Conservation (phyloP, 2,113 vertebrate species). For the Chionomys nivalis region DNA sequence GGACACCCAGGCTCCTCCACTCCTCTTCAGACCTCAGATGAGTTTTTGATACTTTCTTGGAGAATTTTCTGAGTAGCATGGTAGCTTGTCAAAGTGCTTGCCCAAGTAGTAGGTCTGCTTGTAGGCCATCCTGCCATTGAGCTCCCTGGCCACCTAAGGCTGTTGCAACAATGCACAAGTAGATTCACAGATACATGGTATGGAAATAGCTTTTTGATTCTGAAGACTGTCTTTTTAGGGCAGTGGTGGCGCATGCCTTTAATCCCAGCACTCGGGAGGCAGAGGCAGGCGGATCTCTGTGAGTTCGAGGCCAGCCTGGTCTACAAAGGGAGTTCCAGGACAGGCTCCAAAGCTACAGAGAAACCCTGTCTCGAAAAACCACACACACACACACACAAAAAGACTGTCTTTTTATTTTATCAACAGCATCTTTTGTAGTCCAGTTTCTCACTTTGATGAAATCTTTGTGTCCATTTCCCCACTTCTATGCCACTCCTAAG, state of each 20-base stretch:
- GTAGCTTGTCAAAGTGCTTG: not conserved
- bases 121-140: not conserved
- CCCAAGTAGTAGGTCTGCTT: not conserved
- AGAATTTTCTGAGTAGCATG: not conserved
- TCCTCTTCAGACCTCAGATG: not conserved
- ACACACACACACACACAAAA: no score
- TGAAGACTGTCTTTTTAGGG: not conserved
- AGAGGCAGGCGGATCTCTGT: no score
- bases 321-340: no score
- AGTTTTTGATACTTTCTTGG: not conserved
- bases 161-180: not conserved
- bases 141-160: not conserved
- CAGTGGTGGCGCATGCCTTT: no score
- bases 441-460: constrained; percentile 46
- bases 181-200: not conserved
- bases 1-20: not conserved
- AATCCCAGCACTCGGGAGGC: no score
- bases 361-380: no score
- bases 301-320: no score
- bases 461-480: not conserved
- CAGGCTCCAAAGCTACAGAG: no score
- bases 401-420: not conserved
- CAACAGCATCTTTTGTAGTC: not conserved
- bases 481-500: constrained; percentile 6
- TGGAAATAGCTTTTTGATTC: not conserved